These are phyloP conservation scores for Centruroides vittatus DNA, from an alignment of 1,140 invertebrate species.

Conservation along the genomic window DNA sequence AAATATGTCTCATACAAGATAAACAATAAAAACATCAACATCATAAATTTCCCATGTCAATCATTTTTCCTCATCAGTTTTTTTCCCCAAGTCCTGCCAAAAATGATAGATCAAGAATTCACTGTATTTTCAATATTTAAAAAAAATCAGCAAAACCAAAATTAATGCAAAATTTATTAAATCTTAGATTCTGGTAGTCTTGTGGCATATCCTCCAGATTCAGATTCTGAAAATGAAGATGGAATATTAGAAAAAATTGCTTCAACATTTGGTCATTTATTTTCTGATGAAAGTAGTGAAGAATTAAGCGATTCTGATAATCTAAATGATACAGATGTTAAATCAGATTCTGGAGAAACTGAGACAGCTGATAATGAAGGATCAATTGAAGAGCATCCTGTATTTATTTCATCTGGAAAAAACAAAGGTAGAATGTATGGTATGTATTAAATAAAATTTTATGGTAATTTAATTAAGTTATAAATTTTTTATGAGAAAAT, in stretches of 20 bases:
- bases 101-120: too few relatives aligned
- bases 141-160: too few relatives aligned
- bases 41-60: too few relatives aligned
- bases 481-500: too few relatives aligned
- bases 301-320: conserved; percentile 40
- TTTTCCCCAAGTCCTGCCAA: too few relatives aligned
- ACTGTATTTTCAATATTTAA: too few relatives aligned
- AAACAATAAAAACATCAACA: too few relatives aligned
- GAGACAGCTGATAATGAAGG: conserved; percentile 14
- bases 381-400: conserved; percentile 7
- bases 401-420: background rate
- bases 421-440: background rate
- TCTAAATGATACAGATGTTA: conserved; percentile 20
- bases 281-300: conserved; percentile 56
- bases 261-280: conserved; percentile 54
- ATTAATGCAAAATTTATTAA: background rate
- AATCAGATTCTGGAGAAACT: conserved; percentile 18
- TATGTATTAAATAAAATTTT: background rate
- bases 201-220: conserved; percentile 45
- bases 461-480: too few relatives aligned
- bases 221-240: conserved; percentile 61
- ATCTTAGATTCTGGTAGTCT: conserved; percentile 23
- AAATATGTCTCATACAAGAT: too few relatives aligned
- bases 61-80: too few relatives aligned
- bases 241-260: conserved; percentile 30